These are phyloP conservation scores for Pilophorus perplexus DNA, from an alignment of 2,888 invertebrate species.

Conservation along the genomic window DNA sequence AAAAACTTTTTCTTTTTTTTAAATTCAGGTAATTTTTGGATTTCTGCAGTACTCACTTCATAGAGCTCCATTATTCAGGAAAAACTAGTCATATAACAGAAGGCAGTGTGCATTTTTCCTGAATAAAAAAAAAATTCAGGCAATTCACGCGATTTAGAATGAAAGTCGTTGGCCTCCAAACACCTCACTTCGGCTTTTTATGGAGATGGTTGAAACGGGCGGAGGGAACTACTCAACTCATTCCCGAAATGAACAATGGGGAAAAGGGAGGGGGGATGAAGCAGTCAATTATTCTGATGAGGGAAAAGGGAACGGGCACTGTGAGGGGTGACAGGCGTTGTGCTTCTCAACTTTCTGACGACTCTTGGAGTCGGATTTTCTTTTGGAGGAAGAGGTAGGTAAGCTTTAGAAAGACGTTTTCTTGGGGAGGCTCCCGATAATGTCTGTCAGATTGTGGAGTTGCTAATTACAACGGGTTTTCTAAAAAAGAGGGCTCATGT, in stretches of 20 bases:
- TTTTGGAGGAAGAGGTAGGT: neutral
- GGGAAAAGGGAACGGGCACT: neutral
- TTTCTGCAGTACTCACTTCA: no score
- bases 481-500: no score
- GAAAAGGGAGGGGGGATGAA: neutral
- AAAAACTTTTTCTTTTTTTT: no score
- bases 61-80: no score
- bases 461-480: no score
- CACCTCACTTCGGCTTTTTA: neutral
- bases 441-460: constrained; percentile 5
- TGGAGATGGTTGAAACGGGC: neutral
- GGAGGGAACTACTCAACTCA: constrained; percentile 5
- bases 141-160: no score
- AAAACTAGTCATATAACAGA: no score
- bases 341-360: neutral
- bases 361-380: neutral
- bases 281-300: constrained; percentile 28
- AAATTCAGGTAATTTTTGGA: no score
- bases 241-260: neutral
- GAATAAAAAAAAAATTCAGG: no score
- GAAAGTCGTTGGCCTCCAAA: no score
- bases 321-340: neutral
- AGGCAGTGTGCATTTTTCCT: no score
- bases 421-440: neutral
- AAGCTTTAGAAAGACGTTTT: neutral